A percentile compares a stretch with the other conserved stretches of the same genome.
These are phyloP conservation scores for Ephialtes manifestator DNA, from an alignment of 2,888 invertebrate species.

Conservation along the genomic window DNA sequence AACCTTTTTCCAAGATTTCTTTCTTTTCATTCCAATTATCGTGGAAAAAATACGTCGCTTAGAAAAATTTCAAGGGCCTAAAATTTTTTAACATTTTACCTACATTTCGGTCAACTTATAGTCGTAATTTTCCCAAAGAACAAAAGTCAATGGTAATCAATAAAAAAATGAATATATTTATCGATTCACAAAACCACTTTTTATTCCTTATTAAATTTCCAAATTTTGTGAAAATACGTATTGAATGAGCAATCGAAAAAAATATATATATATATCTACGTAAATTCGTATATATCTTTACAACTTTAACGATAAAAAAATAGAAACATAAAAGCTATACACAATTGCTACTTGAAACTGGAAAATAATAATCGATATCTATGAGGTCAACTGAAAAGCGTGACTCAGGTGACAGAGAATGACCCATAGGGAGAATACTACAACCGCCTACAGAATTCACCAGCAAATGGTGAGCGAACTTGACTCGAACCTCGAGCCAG, in stretches of 20 bases:
- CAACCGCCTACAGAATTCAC: slow-evolving; percentile 19
- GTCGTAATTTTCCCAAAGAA: no score
- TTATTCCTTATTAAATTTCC: no score
- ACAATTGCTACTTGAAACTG: neutral
- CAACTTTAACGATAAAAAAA: neutral
- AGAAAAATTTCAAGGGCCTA: no score
- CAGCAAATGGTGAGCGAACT: slow-evolving; percentile 38
- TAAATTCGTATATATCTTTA: neutral
- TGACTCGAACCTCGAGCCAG: slow-evolving; percentile 42
- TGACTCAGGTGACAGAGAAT: neutral
- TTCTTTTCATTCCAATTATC: no score
- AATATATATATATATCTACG: neutral
- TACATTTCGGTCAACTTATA: no score
- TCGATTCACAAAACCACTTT: no score
- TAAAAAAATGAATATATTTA: no score
- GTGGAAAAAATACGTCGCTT: no score
- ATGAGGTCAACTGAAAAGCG: neutral
- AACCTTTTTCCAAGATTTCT: no score
- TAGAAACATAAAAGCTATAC: neutral
- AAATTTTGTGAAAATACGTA: no score
- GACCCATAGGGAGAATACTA: slow-evolving; percentile 1
- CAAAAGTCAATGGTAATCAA: no score
- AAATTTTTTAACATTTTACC: no score
- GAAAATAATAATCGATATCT: slow-evolving; percentile 9
- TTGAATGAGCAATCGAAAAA: neutral